Evolutionary conservation across 2,888 invertebrate species (phyloP).

Genomic region (Stenolophus ochropezus): DNA sequence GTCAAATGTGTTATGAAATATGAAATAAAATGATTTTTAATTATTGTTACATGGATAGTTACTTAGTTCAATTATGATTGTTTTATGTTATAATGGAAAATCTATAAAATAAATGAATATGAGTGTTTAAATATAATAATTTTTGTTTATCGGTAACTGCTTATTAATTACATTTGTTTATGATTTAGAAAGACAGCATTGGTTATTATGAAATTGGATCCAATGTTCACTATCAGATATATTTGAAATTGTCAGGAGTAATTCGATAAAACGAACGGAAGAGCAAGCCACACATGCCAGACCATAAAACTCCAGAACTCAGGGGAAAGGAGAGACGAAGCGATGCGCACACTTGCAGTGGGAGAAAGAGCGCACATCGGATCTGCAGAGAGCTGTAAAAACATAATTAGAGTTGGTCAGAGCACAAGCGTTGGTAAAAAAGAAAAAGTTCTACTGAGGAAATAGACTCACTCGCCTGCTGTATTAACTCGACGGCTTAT

Average conservation of each 20-base stretch:
- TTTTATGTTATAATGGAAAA: neutral
- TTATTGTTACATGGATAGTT: neutral
- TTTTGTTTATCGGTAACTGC: neutral
- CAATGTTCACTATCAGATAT: conserved; percentile 5
- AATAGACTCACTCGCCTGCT: conserved; percentile 21
- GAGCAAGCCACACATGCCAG: conserved; percentile 32
- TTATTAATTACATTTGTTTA: neutral
- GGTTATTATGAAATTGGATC: conserved; percentile 26
- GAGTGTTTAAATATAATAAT: neutral
- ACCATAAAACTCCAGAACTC: conserved; percentile 34
- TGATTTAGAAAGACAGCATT: too few species aligned
- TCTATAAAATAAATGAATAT: neutral
- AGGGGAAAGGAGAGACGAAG: neutral
- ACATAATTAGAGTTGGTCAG: conserved; percentile 43
- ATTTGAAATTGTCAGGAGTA: conserved; percentile 47
- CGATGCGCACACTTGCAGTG: neutral
- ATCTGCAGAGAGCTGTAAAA: conserved; percentile 42
- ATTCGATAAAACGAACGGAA: conserved; percentile 43
- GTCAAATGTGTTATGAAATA: neutral
- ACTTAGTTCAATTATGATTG: neutral
- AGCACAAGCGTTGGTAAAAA: conserved; percentile 13
- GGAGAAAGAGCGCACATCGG: conserved; percentile 2
- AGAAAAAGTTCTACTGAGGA: conserved; percentile 26
- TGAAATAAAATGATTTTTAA: neutral
- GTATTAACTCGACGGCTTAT: conserved; percentile 27